Evolutionary conservation across 2,113 vertebrate genomes (phyloP).

Genomic region (Oryctolagus cuniculus): mOryCun1.1 NC_091444.1:30919501-30920000

Average conservation of each 20-base stretch:
- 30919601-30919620: background rate
- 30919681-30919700: background rate
- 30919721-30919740: background rate
- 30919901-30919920: background rate
- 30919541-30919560: background rate
- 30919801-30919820: conserved; percentile 14
- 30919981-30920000: background rate
- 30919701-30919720: background rate
- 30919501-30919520: background rate
- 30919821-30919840: background rate
- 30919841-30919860: background rate
- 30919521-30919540: background rate
- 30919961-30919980: background rate
- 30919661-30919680: background rate
- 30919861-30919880: background rate
- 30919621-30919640: background rate
- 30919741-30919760: conserved; percentile 15
- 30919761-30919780: background rate
- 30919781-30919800: background rate
- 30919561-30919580: background rate
- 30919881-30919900: too few species aligned
- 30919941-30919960: background rate
- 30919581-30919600: background rate
- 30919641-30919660: background rate
- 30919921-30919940: background rate